These are phyloP conservation scores for Rotaria sp. DNA, from an alignment of 2,888 invertebrate species.

Conservation along the genomic window DNA sequence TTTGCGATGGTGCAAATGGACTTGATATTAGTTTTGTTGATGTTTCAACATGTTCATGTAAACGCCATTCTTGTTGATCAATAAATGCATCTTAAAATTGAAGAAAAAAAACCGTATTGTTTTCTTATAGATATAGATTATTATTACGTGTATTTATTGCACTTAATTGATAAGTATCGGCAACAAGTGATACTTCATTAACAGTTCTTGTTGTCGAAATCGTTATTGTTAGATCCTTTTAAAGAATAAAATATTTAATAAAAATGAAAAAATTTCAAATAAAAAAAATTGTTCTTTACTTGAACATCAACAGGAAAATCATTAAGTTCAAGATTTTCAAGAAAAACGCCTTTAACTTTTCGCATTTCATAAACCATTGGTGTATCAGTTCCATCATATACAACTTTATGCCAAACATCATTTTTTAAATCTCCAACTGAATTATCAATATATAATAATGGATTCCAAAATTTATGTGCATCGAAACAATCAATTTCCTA, in stretches of 20 bases:
- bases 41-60: slow-evolving; percentile 51
- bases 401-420: slow-evolving; percentile 42
- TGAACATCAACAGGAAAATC: slow-evolving; percentile 54
- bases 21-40: slow-evolving; percentile 26
- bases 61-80: slow-evolving; percentile 53
- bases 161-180: slow-evolving; percentile 26
- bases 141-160: slow-evolving; percentile 35
- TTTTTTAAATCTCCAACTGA: slow-evolving; percentile 46
- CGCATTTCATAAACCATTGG: slow-evolving; percentile 39
- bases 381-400: not conserved
- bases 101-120: not conserved
- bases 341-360: slow-evolving; percentile 50
- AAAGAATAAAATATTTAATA: not conserved
- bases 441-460: slow-evolving; percentile 46
- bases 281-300: slow-evolving; percentile 43
- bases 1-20: slow-evolving; percentile 28
- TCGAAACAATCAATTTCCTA: slow-evolving; percentile 41
- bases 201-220: slow-evolving; percentile 43
- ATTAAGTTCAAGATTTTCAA: slow-evolving; percentile 51
- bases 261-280: too few relatives aligned
- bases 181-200: slow-evolving; percentile 30
- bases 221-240: slow-evolving; percentile 45
- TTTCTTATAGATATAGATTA: slow-evolving; percentile 40
- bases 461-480: slow-evolving; percentile 46
- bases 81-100: not conserved